phyloP scores from a whole-genome alignment of 2,888 invertebrate species.

The Drymonia ruficornis region DNA sequence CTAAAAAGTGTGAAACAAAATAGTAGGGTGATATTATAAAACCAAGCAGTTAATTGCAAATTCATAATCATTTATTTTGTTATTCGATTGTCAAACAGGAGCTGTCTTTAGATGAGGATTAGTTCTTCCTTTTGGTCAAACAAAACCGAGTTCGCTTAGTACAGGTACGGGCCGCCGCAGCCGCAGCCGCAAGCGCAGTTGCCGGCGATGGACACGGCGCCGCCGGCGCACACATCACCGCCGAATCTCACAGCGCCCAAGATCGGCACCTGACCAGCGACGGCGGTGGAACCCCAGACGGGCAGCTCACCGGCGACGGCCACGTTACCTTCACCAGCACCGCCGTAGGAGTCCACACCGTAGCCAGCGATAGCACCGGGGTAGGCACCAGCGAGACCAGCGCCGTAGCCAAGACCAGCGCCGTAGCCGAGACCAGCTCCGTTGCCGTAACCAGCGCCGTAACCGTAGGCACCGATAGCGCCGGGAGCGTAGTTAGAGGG shows the following conservation, averaged over 20 bases:
- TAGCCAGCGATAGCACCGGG: constrained; percentile 5
- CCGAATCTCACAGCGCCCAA: constrained; percentile 43
- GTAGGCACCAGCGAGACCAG: constrained; percentile 12
- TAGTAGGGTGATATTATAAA: too few relatives aligned
- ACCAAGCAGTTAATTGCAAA: too few relatives aligned
- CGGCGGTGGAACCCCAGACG: constrained; percentile 41
- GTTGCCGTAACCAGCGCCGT: constrained; percentile 16
- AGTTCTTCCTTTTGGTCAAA: too few relatives aligned
- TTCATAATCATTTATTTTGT: too few relatives aligned
- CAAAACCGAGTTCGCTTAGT: neutral
- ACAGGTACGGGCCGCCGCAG: neutral
- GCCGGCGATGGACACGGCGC: constrained; percentile 25
- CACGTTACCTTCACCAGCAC: constrained; percentile 38
- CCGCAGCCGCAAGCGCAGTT: neutral
- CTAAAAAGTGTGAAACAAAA: too few relatives aligned
- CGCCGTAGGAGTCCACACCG: constrained; percentile 27
- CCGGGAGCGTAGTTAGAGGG: constrained; percentile 17
- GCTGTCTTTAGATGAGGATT: too few relatives aligned
- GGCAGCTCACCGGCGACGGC: constrained; percentile 41
- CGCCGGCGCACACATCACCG: constrained; percentile 40
- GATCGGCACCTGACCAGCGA: constrained; percentile 50
- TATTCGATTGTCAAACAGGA: too few relatives aligned
- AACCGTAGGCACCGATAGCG: constrained; percentile 18
- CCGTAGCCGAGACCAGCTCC: too few relatives aligned
- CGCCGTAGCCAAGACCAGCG: constrained; percentile 14